phyloP scores from a whole-genome alignment of 1,140 invertebrate species.

The Drosophila ironensis region DNA sequence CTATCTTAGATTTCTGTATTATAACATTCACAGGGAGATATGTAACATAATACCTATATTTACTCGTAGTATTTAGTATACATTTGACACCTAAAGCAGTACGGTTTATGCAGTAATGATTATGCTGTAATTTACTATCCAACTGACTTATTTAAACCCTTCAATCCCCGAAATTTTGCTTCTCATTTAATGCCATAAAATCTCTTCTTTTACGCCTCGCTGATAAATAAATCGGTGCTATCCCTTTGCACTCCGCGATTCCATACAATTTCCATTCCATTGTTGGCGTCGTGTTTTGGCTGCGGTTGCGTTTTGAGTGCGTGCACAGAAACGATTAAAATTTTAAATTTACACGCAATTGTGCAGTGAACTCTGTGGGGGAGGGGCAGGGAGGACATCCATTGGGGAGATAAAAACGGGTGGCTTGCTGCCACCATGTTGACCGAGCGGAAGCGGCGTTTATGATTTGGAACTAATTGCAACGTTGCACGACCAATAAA shows the following conservation, averaged over 20 bases:
- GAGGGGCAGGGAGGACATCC: neutral
- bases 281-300: conserved; percentile 36
- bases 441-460: conserved; percentile 67
- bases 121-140: too few species aligned
- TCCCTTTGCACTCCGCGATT: neutral
- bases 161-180: neutral
- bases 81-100: too few species aligned
- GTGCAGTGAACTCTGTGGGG: conserved; percentile 15
- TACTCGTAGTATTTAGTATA: too few species aligned
- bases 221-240: conserved; percentile 3
- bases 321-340: conserved; percentile 71
- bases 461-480: conserved; percentile 80
- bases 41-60: too few species aligned
- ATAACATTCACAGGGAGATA: too few species aligned
- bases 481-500: conserved; percentile 59
- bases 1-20: too few species aligned
- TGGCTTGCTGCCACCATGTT: conserved; percentile 5
- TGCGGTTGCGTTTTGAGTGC: conserved; percentile 48
- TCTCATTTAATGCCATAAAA: neutral
- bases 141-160: too few species aligned
- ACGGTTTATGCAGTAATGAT: too few species aligned
- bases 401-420: neutral
- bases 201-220: conserved; percentile 6
- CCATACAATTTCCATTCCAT: conserved; percentile 49
- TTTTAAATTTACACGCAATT: conserved; percentile 77